Percentiles rank a stretch among this genome's conserved stretches.
Conservation (phyloP, 2,797 vertebrate species). For the Simalia tracyae region DNA sequence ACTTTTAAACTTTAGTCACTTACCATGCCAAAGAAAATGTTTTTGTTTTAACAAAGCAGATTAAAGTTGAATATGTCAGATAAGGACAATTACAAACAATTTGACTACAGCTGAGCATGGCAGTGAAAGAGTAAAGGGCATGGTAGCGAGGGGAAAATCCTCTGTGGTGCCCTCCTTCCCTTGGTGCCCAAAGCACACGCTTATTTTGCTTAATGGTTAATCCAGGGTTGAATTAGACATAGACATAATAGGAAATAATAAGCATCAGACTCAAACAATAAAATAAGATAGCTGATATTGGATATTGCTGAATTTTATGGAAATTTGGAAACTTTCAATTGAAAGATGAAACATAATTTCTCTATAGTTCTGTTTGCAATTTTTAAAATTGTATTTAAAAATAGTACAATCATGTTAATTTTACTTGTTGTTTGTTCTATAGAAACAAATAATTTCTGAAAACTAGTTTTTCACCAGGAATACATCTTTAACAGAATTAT, state of each 20-base stretch:
- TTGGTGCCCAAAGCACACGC: neutral
- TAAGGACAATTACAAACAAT: neutral
- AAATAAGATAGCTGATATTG: neutral
- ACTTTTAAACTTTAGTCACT: neutral
- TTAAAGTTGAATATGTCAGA: neutral
- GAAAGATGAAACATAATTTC: neutral
- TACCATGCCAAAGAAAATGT: neutral
- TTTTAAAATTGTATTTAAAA: neutral
- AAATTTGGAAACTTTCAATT: neutral
- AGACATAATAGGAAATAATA: neutral
- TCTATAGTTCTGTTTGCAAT: neutral
- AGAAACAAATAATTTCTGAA: neutral
- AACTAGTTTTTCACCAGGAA: slow-evolving; percentile 26
- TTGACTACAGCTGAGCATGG: neutral
- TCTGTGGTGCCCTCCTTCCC: neutral
- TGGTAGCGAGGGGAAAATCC: neutral
- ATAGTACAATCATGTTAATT: neutral
- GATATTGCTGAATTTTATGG: neutral
- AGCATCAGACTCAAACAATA: neutral
- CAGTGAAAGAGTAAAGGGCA: neutral
- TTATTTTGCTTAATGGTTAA: neutral
- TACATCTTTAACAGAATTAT: slow-evolving; percentile 26
- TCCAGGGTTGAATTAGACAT: neutral
- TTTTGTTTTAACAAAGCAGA: neutral
- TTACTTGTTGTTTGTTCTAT: neutral